Evolutionary conservation across 2,888 invertebrate genomes (phyloP).

Genomic region (Melieria omissa): DNA sequence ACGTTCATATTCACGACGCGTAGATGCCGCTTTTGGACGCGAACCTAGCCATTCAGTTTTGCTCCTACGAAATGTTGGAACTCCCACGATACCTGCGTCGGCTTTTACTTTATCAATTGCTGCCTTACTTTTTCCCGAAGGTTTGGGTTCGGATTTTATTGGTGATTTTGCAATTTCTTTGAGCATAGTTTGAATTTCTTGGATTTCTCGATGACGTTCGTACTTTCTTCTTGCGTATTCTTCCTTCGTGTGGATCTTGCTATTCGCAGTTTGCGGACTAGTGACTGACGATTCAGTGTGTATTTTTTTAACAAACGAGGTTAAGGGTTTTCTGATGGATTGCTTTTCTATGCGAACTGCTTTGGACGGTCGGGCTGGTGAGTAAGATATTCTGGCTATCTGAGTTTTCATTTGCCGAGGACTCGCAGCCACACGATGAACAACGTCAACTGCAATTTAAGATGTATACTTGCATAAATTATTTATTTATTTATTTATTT

Average conservation of each 20-base stretch:
- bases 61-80: conserved; percentile 40
- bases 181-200: conserved; percentile 53
- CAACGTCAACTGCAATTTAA: neutral
- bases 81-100: neutral
- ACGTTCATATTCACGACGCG: conserved; percentile 15
- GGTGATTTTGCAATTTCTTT: conserved; percentile 47
- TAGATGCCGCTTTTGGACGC: conserved; percentile 41
- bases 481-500: too few species aligned
- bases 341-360: neutral
- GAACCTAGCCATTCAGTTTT: conserved; percentile 44
- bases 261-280: neutral
- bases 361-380: neutral
- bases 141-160: conserved; percentile 18
- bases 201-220: conserved; percentile 50
- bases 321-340: neutral
- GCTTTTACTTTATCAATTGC: neutral
- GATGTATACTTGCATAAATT: too few species aligned
- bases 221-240: conserved; percentile 48
- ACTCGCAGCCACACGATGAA: conserved; percentile 15
- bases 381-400: conserved; percentile 23
- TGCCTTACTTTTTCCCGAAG: neutral
- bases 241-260: conserved; percentile 29
- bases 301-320: neutral
- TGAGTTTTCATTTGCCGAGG: conserved; percentile 23
- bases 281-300: neutral